These are phyloP conservation scores for Brachirus orientalis DNA, from an alignment of 2,113 vertebrate genomes.

Conservation along the genomic window DNA sequence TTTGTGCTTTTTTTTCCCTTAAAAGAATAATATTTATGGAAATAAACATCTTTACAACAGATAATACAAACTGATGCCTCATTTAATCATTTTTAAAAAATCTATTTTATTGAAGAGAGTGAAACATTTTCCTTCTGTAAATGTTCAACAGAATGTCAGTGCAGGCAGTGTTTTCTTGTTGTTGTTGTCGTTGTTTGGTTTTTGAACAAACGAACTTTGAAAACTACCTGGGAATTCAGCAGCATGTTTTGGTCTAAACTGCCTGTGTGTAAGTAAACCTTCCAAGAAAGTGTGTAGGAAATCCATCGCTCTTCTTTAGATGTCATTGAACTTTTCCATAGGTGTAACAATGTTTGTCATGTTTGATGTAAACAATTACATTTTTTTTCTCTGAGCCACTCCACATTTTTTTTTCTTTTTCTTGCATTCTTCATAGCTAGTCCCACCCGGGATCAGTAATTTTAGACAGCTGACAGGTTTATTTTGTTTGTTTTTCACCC, in stretches of 20 bases:
- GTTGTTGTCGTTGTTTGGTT: background rate
- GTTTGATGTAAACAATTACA: conserved; percentile 78
- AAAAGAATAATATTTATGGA: conserved; percentile 20
- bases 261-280: conserved; percentile 56
- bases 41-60: conserved; percentile 14
- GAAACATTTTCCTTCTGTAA: conserved; percentile 22
- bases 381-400: conserved; percentile 82
- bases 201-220: conserved; percentile 25
- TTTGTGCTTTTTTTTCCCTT: conserved; percentile 40
- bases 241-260: conserved; percentile 65
- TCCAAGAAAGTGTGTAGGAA: conserved; percentile 52
- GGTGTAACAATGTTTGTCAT: conserved; percentile 67
- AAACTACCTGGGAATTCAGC: conserved; percentile 36
- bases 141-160: conserved; percentile 39
- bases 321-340: conserved; percentile 63
- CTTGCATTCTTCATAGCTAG: conserved; percentile 46
- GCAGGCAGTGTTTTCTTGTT: conserved; percentile 2
- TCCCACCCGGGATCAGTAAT: too few species aligned
- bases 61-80: conserved; percentile 45
- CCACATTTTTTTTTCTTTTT: conserved; percentile 70
- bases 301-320: conserved; percentile 51
- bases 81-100: conserved; percentile 1
- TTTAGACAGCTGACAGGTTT: conserved; percentile 84
- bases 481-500: conserved; percentile 71
- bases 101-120: conserved; percentile 9